phyloP scores from a whole-genome alignment of 2,113 vertebrate genomes.

The Panurus biarmicus region DNA sequence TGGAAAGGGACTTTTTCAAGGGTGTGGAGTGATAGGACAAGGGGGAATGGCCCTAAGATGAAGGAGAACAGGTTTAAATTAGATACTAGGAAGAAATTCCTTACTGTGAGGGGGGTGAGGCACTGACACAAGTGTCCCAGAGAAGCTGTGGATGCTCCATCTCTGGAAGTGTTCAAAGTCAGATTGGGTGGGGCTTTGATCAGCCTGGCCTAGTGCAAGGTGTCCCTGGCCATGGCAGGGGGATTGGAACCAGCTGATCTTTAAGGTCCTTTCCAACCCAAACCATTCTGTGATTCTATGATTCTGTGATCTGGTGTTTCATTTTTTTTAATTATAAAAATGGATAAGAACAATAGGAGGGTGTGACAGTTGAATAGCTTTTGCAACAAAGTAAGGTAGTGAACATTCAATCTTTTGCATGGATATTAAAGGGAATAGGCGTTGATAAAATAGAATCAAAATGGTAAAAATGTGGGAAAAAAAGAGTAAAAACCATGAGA shows the following conservation, averaged over 20 bases:
- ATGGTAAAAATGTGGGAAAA: neutral
- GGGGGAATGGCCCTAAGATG: neutral
- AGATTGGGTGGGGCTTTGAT: neutral
- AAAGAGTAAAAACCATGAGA: neutral
- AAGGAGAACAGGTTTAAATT: neutral
- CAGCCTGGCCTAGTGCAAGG: neutral
- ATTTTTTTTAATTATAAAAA: neutral
- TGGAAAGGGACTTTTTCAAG: neutral
- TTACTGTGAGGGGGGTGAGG: neutral
- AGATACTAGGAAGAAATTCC: neutral
- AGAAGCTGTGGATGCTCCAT: neutral
- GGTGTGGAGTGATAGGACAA: neutral
- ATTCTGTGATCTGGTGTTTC: accelerated
- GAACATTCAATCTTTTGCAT: neutral
- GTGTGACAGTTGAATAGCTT: neutral
- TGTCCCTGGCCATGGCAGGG: neutral
- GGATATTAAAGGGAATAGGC: neutral
- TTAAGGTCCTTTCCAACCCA: neutral
- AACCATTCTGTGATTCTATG: neutral
- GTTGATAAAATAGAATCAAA: neutral
- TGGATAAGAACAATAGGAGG: neutral
- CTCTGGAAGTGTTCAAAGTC: neutral
- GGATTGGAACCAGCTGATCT: neutral
- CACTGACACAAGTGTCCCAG: neutral
- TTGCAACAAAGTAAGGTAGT: neutral